Evolutionary conservation across 2,113 vertebrate species (phyloP).

Genomic region (Baryphthengus martii): DNA sequence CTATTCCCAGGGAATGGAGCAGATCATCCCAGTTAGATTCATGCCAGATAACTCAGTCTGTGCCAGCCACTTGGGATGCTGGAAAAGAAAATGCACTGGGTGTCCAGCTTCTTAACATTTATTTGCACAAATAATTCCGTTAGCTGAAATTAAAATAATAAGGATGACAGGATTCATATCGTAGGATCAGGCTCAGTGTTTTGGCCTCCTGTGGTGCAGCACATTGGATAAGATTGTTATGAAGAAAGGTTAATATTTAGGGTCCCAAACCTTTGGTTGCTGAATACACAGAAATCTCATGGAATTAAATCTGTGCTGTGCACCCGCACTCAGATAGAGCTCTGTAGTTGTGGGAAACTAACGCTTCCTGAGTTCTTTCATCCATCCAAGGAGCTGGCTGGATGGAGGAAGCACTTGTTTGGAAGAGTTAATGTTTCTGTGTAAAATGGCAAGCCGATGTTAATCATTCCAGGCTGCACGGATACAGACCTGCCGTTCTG

Average conservation of each 20-base stretch:
- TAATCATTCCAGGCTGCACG: background rate
- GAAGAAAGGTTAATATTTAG: background rate
- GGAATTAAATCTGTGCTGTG: background rate
- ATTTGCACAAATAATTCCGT: background rate
- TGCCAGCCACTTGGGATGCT: background rate
- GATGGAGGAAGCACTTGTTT: background rate
- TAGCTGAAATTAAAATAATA: background rate
- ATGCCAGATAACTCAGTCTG: background rate
- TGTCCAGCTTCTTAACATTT: background rate
- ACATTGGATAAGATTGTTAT: background rate
- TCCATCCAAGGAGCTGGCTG: background rate
- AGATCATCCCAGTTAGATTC: background rate
- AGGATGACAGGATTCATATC: background rate
- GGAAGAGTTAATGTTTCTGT: background rate
- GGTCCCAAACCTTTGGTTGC: background rate
- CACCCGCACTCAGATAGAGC: background rate
- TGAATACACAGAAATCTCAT: background rate
- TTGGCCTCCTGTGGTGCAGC: background rate
- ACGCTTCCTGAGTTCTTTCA: background rate
- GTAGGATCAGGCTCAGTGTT: background rate
- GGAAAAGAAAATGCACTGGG: background rate
- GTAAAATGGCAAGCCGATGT: background rate
- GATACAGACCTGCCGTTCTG: background rate
- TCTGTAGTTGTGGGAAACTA: background rate
- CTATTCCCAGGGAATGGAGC: background rate